These are phyloP conservation scores for Chrysolina oricalcia DNA, from an alignment of 2,888 invertebrate genomes.

Conservation along the genomic window DNA sequence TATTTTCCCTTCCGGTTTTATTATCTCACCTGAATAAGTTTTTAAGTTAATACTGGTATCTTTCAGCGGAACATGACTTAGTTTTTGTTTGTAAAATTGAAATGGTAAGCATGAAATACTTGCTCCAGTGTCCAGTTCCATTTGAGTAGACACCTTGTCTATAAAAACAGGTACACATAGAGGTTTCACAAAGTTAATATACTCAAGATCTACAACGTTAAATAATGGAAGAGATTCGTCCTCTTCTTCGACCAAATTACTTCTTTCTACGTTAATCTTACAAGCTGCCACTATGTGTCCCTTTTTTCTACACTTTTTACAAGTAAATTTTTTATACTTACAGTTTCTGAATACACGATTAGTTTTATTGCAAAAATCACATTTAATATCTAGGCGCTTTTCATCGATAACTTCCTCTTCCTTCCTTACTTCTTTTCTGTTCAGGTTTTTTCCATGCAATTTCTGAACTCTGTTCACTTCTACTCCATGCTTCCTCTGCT, in stretches of 20 bases:
- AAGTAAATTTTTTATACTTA: slow-evolving; percentile 31
- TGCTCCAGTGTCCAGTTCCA: slow-evolving; percentile 36
- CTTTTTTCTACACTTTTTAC: slow-evolving; percentile 32
- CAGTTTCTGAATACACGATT: slow-evolving; percentile 15
- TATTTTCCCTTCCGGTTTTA: slow-evolving; percentile 24
- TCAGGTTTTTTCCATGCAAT: no score
- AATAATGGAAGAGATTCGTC: slow-evolving; percentile 11
- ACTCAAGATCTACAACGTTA: slow-evolving; percentile 15
- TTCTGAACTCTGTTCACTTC: background rate
- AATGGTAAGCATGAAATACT: slow-evolving; percentile 35
- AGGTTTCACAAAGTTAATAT: slow-evolving; percentile 7
- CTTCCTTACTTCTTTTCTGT: no score
- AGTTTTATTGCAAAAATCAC: no score
- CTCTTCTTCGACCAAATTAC: slow-evolving; percentile 26
- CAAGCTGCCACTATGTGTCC: slow-evolving; percentile 31
- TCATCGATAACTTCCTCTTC: no score
- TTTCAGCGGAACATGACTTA: slow-evolving; percentile 10
- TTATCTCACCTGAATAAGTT: slow-evolving; percentile 27
- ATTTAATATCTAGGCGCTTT: no score
- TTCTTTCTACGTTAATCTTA: slow-evolving; percentile 6
- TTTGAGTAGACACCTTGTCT: no score
- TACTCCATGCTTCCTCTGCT: background rate
- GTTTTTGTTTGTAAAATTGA: slow-evolving; percentile 10
- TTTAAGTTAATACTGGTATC: slow-evolving; percentile 16
- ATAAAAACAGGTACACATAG: slow-evolving; percentile 21